Conservation (phyloP, 2,113 vertebrate genomes). For the Vulpes lagopus region DNA sequence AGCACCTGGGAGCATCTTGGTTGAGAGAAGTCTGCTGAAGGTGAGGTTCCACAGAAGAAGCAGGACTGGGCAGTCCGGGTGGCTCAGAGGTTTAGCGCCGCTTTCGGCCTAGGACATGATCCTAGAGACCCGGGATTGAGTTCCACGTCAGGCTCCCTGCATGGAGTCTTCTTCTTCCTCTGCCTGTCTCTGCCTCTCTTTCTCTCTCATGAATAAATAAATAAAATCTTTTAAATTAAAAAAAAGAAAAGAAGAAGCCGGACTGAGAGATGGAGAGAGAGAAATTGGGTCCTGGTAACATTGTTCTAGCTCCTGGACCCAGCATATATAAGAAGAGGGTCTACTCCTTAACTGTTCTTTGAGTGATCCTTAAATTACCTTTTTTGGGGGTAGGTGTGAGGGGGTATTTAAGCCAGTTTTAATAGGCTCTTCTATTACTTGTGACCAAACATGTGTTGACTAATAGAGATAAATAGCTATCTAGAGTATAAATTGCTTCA, state of each 20-base stretch:
- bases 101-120: no score
- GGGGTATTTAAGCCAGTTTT: background rate
- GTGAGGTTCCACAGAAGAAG: background rate
- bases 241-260: background rate
- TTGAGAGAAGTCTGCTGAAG: background rate
- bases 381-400: background rate
- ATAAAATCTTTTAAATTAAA: no score
- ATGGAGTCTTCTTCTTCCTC: no score
- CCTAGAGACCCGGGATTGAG: no score
- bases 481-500: background rate
- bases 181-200: no score
- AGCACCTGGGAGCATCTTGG: background rate
- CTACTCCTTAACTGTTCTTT: background rate
- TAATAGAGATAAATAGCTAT: background rate
- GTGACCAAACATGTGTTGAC: background rate
- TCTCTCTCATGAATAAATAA: no score
- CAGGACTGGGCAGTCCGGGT: background rate
- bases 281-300: background rate
- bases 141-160: no score
- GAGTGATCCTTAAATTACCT: background rate
- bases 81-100: no score
- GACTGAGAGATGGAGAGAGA: background rate
- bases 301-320: background rate
- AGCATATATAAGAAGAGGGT: background rate
- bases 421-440: conserved; percentile 23